These are phyloP conservation scores for Pyxicephalus adspersus DNA, from an alignment of 2,113 vertebrate species.

Conservation along the genomic window DNA sequence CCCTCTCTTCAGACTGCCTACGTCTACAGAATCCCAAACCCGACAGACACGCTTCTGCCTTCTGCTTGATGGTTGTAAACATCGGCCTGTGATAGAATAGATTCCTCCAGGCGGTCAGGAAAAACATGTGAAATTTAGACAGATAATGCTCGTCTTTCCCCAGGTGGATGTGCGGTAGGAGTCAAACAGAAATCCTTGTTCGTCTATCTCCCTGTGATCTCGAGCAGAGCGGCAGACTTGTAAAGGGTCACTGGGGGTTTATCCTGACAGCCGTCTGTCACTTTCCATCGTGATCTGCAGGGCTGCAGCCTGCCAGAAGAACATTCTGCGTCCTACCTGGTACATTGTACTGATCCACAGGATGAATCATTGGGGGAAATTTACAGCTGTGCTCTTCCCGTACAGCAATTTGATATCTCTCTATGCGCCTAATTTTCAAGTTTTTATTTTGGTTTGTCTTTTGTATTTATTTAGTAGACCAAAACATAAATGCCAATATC, in stretches of 20 bases:
- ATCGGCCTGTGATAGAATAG: slow-evolving; percentile 7
- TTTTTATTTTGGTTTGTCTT: no score
- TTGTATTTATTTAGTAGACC: no score
- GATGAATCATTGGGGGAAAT: background rate
- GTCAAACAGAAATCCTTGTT: background rate
- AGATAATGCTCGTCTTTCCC: slow-evolving; percentile 12
- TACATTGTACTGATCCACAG: background rate
- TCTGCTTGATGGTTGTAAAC: slow-evolving; percentile 29
- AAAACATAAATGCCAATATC: no score
- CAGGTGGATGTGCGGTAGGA: background rate
- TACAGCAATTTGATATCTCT: no score
- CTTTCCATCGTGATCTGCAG: slow-evolving; percentile 10
- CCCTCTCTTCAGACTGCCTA: no score
- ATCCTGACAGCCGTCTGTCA: slow-evolving; percentile 41
- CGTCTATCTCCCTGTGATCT: slow-evolving; percentile 22
- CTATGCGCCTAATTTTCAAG: no score
- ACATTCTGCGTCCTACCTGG: background rate
- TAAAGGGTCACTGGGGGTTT: slow-evolving; percentile 35
- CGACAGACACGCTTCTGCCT: background rate
- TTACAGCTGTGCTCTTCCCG: no score
- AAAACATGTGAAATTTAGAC: slow-evolving; percentile 18
- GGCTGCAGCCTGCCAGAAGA: background rate
- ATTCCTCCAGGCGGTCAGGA: slow-evolving; percentile 36
- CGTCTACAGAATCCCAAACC: no score
- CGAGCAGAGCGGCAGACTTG: background rate